A percentile compares a stretch with the other conserved stretches of the same genome.
phyloP scores from a whole-genome alignment of 2,797 vertebrate species.

The Tenualosa ilisha region DNA sequence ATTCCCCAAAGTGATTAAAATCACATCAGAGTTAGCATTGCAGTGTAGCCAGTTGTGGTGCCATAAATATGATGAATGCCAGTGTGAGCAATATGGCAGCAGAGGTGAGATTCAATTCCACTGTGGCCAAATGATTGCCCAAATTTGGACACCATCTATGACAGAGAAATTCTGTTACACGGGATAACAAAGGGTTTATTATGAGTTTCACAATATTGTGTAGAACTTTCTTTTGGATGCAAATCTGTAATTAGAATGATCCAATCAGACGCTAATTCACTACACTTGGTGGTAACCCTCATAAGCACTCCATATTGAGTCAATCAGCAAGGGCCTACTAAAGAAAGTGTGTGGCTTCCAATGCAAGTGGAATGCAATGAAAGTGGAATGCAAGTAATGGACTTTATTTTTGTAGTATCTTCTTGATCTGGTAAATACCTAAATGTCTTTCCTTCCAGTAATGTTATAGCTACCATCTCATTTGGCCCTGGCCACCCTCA shows the following conservation, averaged over 20 bases:
- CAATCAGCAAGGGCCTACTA: not conserved
- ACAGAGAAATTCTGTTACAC: not conserved
- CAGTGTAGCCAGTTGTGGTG: conserved; percentile 19
- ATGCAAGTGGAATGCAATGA: not conserved
- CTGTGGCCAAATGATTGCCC: not conserved
- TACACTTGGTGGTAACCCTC: not conserved
- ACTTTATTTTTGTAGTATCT: not conserved
- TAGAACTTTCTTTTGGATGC: not conserved
- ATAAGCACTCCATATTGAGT: not conserved
- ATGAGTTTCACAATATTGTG: not conserved
- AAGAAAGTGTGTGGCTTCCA: not conserved
- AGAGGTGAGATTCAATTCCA: not conserved
- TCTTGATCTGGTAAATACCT: not conserved
- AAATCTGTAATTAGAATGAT: not conserved
- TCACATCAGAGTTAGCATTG: conserved; percentile 29
- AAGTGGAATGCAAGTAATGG: not conserved
- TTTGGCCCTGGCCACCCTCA: not conserved
- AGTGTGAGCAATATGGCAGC: not conserved
- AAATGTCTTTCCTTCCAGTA: too few relatives aligned
- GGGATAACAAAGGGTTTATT: not conserved
- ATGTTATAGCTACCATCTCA: not conserved
- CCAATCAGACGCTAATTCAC: not conserved
- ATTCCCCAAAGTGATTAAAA: conserved; percentile 37
- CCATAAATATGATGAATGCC: conserved; percentile 17
- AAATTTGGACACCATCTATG: not conserved